phyloP scores from a whole-genome alignment of 2,888 invertebrate species.

The Halictus ligatus region DNA sequence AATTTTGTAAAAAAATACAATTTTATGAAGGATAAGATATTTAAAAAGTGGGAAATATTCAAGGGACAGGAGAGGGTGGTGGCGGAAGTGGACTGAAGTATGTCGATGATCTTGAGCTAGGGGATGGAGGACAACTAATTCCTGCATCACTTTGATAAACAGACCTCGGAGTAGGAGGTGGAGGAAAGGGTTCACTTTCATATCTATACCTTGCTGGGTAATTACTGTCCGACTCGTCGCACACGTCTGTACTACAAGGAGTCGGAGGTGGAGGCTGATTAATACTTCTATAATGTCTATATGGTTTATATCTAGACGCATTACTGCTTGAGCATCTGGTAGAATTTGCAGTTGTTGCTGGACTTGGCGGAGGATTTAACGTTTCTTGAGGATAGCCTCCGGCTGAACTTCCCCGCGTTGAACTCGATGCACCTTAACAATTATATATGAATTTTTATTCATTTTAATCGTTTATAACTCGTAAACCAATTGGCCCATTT shows the following conservation, averaged over 20 bases:
- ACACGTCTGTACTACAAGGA: conserved; percentile 97
- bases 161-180: conserved; percentile 91
- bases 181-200: conserved; percentile 90
- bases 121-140: conserved; percentile 87
- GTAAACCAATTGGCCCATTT: no score
- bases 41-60: conserved; percentile 27
- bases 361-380: conserved; percentile 96
- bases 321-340: conserved; percentile 86
- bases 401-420: conserved; percentile 87
- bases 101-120: conserved; percentile 91
- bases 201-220: conserved; percentile 87
- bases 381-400: conserved; percentile 92
- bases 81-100: conserved; percentile 93
- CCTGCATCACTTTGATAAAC: conserved; percentile 90
- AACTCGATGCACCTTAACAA: conserved; percentile 87
- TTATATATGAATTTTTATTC: neutral
- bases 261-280: conserved; percentile 97
- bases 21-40: conserved; percentile 20
- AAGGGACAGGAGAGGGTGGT: conserved; percentile 93
- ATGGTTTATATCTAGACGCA: conserved; percentile 88
- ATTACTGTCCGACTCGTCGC: conserved; percentile 94
- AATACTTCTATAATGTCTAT: conserved; percentile 90
- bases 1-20: conserved; percentile 10
- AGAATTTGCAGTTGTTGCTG: conserved; percentile 90
- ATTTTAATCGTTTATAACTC: no score